Evolutionary conservation across 1,140 invertebrate species (phyloP).

Genomic region (Venturia canescens): DNA sequence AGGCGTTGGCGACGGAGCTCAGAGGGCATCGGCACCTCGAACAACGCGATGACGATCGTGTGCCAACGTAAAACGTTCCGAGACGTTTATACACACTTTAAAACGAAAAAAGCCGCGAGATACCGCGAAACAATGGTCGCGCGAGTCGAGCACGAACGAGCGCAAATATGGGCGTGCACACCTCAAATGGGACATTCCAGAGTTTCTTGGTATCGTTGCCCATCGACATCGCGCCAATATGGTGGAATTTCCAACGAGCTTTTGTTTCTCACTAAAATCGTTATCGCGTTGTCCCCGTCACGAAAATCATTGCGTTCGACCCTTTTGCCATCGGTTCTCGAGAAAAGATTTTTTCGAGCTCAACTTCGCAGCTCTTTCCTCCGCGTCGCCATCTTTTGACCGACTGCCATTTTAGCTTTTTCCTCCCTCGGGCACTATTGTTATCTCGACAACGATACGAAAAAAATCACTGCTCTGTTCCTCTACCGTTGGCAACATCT

Average conservation of each 20-base stretch:
- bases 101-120: constrained; percentile 55
- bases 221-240: constrained; percentile 30
- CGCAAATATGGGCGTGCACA: constrained; percentile 75
- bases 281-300: not conserved
- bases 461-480: no score
- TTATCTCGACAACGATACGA: no score
- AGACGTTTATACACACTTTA: constrained; percentile 9
- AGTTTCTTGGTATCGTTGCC: constrained; percentile 71
- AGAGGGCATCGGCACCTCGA: constrained; percentile 41
- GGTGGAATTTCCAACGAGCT: not conserved
- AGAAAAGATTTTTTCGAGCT: no score
- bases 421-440: no score
- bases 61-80: not conserved
- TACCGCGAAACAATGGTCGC: constrained; percentile 72
- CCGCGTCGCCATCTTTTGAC: no score
- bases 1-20: constrained; percentile 12
- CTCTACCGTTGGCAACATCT: not conserved
- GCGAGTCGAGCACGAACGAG: constrained; percentile 63
- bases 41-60: constrained; percentile 31
- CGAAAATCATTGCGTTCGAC: constrained; percentile 4
- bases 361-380: no score
- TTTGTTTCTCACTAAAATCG: not conserved
- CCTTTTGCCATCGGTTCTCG: no score
- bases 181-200: constrained; percentile 75
- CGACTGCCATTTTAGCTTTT: no score